phyloP scores from a whole-genome alignment of 2,113 vertebrate species.

The Agelaius tricolor region DNA sequence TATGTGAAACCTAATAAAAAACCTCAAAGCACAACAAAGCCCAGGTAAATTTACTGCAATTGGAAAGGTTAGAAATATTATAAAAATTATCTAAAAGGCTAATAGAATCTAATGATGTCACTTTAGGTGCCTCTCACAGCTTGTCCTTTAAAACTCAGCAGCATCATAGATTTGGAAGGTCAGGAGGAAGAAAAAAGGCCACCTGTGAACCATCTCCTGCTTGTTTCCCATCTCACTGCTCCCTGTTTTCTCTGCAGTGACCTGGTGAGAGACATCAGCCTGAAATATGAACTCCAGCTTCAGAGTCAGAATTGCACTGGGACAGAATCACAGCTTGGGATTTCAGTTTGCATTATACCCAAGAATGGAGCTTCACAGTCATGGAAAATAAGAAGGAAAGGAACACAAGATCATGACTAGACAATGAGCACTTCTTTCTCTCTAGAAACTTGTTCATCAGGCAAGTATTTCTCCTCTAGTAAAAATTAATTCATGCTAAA shows the following conservation, averaged over 20 bases:
- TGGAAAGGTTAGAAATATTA: not conserved
- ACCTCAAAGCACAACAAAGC: not conserved
- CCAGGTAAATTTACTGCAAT: not conserved
- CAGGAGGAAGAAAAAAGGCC: not conserved
- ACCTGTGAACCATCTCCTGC: not conserved
- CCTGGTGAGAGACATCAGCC: not conserved
- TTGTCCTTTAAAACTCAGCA: not conserved
- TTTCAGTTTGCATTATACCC: not conserved
- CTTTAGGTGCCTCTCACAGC: not conserved
- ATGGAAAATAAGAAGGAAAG: not conserved
- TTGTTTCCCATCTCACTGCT: not conserved
- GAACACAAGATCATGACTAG: not conserved
- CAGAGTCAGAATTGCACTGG: not conserved
- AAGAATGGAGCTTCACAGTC: not conserved
- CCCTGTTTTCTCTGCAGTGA: not conserved
- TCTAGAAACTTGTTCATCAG: not conserved
- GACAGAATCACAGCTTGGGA: not conserved
- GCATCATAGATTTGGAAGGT: not conserved
- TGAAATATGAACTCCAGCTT: not conserved
- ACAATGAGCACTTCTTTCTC: not conserved
- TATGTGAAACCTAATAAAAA: not conserved
- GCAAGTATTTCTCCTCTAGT: not conserved
- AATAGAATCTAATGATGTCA: not conserved
- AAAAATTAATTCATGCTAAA: not conserved
- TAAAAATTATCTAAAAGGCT: not conserved